Percentiles rank a stretch among this genome's conserved stretches.
Evolutionary conservation across 1,140 invertebrate genomes (phyloP).

Genomic region (Meloidogyne chitwoodi): DNA sequence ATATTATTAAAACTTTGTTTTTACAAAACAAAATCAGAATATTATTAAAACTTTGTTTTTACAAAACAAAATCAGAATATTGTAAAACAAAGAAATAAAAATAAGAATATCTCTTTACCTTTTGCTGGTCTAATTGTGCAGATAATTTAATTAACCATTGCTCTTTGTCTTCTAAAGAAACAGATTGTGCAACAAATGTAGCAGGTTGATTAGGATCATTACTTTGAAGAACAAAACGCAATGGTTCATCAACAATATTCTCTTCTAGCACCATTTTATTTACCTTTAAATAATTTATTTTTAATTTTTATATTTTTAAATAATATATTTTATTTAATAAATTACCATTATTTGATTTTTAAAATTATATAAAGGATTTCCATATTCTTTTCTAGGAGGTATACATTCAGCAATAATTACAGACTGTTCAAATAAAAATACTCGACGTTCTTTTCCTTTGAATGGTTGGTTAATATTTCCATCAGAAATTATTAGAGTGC

Average conservation of each 20-base stretch:
- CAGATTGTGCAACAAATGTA: conserved; percentile 50
- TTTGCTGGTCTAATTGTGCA: conserved; percentile 55
- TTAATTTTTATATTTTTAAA: too few species aligned
- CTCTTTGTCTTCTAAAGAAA: conserved; percentile 51
- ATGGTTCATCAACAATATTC: conserved; percentile 48
- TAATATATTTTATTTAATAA: neutral
- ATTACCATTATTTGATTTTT: conserved; percentile 90
- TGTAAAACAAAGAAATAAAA: too few species aligned
- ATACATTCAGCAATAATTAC: conserved; percentile 58
- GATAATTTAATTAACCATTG: conserved; percentile 51
- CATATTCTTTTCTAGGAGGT: conserved; percentile 79
- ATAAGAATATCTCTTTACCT: conserved; percentile 6
- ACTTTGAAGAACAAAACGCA: conserved; percentile 52
- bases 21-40: too few species aligned
- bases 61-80: too few species aligned
- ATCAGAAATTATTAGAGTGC: conserved; percentile 75
- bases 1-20: too few species aligned
- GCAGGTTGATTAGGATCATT: conserved; percentile 50
- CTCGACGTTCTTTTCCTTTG: conserved; percentile 81
- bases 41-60: too few species aligned
- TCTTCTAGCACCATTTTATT: conserved; percentile 57
- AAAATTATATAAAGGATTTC: conserved; percentile 88
- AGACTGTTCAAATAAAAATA: conserved; percentile 93
- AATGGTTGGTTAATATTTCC: conserved; percentile 59
- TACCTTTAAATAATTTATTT: conserved; percentile 36